phyloP scores from a whole-genome alignment of 2,113 vertebrate genomes.

The Oenanthe melanoleuca region DNA sequence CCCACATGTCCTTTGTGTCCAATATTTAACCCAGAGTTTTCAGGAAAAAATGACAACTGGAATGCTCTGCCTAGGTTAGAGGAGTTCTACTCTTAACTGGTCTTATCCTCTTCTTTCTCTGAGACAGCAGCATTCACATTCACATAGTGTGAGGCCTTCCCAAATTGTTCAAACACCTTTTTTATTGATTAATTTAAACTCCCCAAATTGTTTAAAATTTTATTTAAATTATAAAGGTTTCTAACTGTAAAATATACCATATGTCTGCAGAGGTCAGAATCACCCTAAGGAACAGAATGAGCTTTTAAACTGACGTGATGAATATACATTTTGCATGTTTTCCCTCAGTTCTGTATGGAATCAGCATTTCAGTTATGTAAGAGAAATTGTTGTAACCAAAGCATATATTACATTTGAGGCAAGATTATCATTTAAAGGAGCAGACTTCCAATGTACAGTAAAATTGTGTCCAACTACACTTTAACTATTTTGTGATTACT shows the following conservation, averaged over 20 bases:
- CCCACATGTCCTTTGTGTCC: background rate
- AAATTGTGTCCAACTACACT: slow-evolving; percentile 20
- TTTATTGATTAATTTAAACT: background rate
- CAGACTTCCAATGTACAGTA: slow-evolving; percentile 66
- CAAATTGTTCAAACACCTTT: background rate
- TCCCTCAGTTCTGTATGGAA: slow-evolving; percentile 12
- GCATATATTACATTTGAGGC: slow-evolving; percentile 31
- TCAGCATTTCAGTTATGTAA: slow-evolving; percentile 26
- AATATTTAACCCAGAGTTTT: background rate
- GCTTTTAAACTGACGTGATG: background rate
- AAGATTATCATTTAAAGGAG: slow-evolving; percentile 69
- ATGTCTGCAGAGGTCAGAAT: background rate
- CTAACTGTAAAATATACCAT: background rate
- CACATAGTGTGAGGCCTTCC: background rate
- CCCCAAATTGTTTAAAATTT: background rate
- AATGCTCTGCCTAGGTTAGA: background rate
- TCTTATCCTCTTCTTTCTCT: background rate
- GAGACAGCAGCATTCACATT: background rate
- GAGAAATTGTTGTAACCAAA: slow-evolving; percentile 55
- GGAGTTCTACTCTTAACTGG: background rate
- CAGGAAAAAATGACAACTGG: background rate
- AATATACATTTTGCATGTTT: background rate
- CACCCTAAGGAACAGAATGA: background rate
- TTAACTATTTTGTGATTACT: slow-evolving; percentile 50
- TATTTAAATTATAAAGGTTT: background rate